A percentile compares a stretch with the other conserved stretches of the same genome.
Conservation (phyloP, 1,140 invertebrate genomes). For the Acromyrmex echinatior region DNA sequence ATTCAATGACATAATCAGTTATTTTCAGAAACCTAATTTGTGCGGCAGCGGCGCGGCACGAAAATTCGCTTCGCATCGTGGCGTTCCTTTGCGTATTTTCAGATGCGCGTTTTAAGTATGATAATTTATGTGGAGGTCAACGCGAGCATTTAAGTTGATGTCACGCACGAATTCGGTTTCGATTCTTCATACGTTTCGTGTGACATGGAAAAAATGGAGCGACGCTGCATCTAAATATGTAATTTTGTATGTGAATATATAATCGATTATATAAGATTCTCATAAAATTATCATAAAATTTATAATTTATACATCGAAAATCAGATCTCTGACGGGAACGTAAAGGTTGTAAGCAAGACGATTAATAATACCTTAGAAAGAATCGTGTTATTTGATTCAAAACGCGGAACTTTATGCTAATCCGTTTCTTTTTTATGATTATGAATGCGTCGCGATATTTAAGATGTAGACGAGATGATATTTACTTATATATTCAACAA, state of each 20-base stretch:
- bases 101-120: constrained; percentile 65
- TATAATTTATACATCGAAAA: constrained; percentile 43
- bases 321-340: constrained; percentile 2
- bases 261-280: constrained; percentile 68
- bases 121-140: constrained; percentile 71
- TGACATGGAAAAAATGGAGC: constrained; percentile 52
- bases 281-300: constrained; percentile 7
- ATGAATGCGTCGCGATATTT: background rate
- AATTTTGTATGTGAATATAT: constrained; percentile 51
- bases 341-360: background rate
- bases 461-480: background rate
- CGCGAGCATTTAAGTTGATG: constrained; percentile 40
- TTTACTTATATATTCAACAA: background rate
- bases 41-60: background rate
- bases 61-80: constrained; percentile 62
- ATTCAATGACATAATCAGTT: constrained; percentile 53
- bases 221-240: constrained; percentile 57
- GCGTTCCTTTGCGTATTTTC: constrained; percentile 34
- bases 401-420: background rate
- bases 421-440: background rate
- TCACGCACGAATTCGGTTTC: constrained; percentile 54
- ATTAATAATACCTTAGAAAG: background rate
- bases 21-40: constrained; percentile 58
- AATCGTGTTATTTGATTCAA: background rate
- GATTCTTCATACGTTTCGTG: constrained; percentile 44